These are phyloP conservation scores for Amblyjoppa proteus DNA, from an alignment of 2,888 invertebrate genomes.

Conservation along the genomic window DNA sequence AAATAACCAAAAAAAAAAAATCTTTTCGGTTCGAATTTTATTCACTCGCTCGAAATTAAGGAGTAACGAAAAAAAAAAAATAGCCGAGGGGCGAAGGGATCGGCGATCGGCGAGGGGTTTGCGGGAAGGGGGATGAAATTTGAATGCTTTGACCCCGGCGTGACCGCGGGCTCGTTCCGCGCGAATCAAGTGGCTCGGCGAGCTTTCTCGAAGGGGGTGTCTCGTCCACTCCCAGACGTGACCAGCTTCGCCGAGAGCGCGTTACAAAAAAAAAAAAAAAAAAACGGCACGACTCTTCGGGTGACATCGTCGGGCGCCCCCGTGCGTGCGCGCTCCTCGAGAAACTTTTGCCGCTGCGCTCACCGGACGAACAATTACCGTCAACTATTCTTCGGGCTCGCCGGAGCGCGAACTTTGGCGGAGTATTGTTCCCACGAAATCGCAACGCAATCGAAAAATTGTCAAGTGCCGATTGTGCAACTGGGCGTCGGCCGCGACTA, in stretches of 20 bases:
- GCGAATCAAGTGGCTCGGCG: neutral
- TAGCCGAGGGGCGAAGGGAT: neutral
- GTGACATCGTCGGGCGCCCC: neutral
- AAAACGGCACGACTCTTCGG: neutral
- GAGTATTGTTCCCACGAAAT: neutral
- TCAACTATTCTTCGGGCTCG: neutral
- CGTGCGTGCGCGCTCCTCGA: neutral
- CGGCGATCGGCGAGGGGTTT: neutral
- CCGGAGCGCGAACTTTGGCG: neutral
- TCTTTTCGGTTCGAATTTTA: too few species aligned
- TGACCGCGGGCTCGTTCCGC: neutral
- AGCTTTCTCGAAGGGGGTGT: neutral
- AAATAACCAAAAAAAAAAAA: too few species aligned
- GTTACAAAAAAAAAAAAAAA: neutral
- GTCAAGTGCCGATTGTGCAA: neutral
- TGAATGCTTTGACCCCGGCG: neutral
- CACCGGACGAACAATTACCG: conserved; percentile 7
- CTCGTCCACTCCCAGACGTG: neutral
- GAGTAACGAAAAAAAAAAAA: neutral
- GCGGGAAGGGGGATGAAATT: neutral
- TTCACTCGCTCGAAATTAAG: neutral
- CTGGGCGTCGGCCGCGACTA: neutral
- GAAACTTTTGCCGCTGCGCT: neutral
- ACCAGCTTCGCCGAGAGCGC: neutral
- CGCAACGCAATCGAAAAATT: conserved; percentile 2